phyloP scores from a whole-genome alignment of 2,888 invertebrate species.

The Drosophila falleni region DNA sequence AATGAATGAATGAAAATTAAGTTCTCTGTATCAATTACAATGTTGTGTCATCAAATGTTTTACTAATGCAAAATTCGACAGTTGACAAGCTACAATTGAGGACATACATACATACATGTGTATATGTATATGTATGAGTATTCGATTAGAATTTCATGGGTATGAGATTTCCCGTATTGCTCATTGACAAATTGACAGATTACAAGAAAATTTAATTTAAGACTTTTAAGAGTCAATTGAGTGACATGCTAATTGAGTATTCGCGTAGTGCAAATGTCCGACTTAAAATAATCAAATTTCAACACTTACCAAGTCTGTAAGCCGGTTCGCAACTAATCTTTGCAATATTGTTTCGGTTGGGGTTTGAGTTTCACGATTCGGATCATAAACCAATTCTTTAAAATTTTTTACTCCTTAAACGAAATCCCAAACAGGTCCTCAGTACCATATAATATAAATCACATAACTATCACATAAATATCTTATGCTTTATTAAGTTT shows the following conservation, averaged over 20 bases:
- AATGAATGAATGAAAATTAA: constrained; percentile 15
- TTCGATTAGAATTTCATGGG: constrained; percentile 29
- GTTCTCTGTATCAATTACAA: constrained; percentile 44
- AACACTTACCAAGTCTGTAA: neutral
- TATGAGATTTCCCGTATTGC: constrained; percentile 32
- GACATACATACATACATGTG: constrained; percentile 7
- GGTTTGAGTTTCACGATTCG: neutral
- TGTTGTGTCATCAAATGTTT: constrained; percentile 33
- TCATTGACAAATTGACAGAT: constrained; percentile 50
- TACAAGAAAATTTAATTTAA: constrained; percentile 68
- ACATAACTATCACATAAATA: neutral
- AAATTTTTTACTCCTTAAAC: neutral
- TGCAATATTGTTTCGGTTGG: neutral
- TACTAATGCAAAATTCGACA: constrained; percentile 34
- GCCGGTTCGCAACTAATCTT: neutral
- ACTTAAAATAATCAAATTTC: neutral
- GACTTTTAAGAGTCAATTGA: constrained; percentile 23
- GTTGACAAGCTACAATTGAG: constrained; percentile 24
- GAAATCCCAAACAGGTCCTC: no score
- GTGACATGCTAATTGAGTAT: constrained; percentile 44
- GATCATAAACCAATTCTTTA: neutral
- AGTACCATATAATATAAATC: no score
- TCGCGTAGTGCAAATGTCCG: constrained; percentile 15
- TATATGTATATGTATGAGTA: constrained; percentile 5
- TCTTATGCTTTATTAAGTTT: neutral